Evolutionary conservation across 2,797 vertebrate genomes (phyloP).

Genomic region (Crax fasciolata): DNA sequence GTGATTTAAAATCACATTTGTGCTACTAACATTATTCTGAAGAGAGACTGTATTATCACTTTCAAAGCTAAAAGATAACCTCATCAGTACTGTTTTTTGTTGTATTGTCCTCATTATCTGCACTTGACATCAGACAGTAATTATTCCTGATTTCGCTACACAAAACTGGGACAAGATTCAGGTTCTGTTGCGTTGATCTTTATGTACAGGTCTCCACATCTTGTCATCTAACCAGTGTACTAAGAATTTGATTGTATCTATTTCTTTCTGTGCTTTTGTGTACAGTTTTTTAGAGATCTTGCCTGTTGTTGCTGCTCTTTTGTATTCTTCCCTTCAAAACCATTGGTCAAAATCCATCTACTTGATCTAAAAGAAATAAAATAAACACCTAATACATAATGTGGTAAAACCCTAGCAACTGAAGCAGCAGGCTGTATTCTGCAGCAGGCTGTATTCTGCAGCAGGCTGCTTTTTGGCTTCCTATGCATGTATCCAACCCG

Average conservation of each 20-base stretch:
- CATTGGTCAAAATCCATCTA: neutral
- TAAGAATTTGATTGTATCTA: neutral
- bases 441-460: neutral
- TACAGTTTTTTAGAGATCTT: neutral
- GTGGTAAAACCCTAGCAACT: neutral
- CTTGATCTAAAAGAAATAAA: slow-evolving; percentile 23
- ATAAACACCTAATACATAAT: neutral
- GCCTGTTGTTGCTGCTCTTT: neutral
- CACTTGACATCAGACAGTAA: neutral
- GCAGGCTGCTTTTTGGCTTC: neutral
- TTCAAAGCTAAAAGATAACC: neutral
- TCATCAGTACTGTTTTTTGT: neutral
- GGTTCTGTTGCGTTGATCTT: neutral
- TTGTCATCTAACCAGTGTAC: neutral
- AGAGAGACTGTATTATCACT: neutral
- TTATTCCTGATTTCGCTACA: neutral
- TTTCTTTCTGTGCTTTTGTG: neutral
- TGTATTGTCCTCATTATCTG: neutral
- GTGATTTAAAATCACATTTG: neutral
- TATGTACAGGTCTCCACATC: neutral
- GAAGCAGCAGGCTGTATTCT: neutral
- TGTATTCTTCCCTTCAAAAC: neutral
- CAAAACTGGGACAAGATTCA: neutral
- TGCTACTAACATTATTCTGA: neutral
- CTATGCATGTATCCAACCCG: neutral